Conservation (phyloP, 2,888 invertebrate species). For the Marronus borbonicus region DNA sequence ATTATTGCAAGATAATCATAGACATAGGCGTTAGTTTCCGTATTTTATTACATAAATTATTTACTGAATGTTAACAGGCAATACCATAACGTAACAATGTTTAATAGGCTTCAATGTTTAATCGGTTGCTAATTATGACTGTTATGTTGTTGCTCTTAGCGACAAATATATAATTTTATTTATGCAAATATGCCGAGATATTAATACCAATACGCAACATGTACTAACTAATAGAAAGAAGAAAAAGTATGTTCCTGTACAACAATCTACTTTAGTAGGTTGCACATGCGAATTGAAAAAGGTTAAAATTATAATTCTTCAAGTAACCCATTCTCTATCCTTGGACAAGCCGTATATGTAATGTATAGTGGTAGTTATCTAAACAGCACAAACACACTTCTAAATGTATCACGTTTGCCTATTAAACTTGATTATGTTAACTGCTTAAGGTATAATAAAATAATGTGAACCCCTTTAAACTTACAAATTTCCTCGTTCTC, state of each 20-base stretch:
- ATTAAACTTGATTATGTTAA: too few relatives aligned
- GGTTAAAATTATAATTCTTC: constrained; percentile 27
- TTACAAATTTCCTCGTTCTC: too few relatives aligned
- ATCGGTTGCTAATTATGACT: not conserved
- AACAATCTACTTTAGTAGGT: constrained; percentile 4
- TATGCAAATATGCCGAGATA: not conserved
- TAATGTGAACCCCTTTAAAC: too few relatives aligned
- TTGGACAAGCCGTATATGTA: constrained; percentile 15
- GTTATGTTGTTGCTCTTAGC: not conserved
- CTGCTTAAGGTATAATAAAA: too few relatives aligned
- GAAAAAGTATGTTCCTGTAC: not conserved
- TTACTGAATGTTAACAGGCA: not conserved
- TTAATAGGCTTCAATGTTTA: not conserved
- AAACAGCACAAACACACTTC: not conserved
- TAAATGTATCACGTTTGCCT: too few relatives aligned
- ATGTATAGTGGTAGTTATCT: not conserved
- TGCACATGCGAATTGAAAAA: constrained; percentile 12
- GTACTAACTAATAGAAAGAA: not conserved
- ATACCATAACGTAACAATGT: not conserved
- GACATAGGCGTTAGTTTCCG: too few relatives aligned
- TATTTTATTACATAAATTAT: not conserved
- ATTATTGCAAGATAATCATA: too few relatives aligned
- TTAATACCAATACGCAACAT: not conserved
- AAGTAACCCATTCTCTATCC: constrained; percentile 13
- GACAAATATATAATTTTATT: constrained; percentile 3